Evolutionary conservation across 2,113 vertebrate genomes (phyloP).

Genomic region (western clawed frog (Xenopus tropicalis)): UCB_Xtro_10.0 CM004448.2:91203501-91204000

Average conservation of each 20-base stretch:
- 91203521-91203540: slow-evolving; percentile 66
- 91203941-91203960: slow-evolving; percentile 49
- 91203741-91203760: slow-evolving; percentile 45
- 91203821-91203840: slow-evolving; percentile 30
- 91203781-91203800: background rate
- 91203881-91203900: slow-evolving; percentile 49
- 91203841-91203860: slow-evolving; percentile 42
- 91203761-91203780: background rate
- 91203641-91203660: slow-evolving; percentile 34
- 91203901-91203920: slow-evolving; percentile 10
- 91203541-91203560: slow-evolving; percentile 82
- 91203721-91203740: slow-evolving; percentile 48
- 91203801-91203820: slow-evolving; percentile 24
- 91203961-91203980: slow-evolving; percentile 53
- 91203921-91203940: slow-evolving; percentile 12
- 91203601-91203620: slow-evolving; percentile 62
- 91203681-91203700: fast-evolving
- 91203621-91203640: slow-evolving; percentile 53
- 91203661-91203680: slow-evolving; percentile 14
- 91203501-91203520: slow-evolving; percentile 68
- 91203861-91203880: slow-evolving; percentile 19
- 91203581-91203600: slow-evolving; percentile 81
- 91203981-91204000: slow-evolving; percentile 66
- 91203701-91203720: slow-evolving; percentile 36
- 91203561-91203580: slow-evolving; percentile 87